Evolutionary conservation across 1,140 invertebrate genomes (phyloP), one percentile per base, ranked within the genome.

Genomic region (Ips nitidus): DNA sequence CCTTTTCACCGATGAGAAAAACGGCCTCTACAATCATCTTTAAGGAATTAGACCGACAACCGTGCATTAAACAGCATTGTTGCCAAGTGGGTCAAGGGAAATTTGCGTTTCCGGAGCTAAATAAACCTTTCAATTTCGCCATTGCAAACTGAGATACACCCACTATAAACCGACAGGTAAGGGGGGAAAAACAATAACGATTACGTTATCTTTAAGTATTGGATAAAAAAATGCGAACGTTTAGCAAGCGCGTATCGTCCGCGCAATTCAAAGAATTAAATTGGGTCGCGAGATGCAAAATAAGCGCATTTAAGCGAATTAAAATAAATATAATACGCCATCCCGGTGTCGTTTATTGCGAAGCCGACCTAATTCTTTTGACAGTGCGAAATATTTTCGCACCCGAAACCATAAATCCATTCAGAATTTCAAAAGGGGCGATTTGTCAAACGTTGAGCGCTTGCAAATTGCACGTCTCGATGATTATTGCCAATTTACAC

Each of bases 301-400:
- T 66, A 66, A 66, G 50, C 64, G 64, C 64, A 66, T 66, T 58
- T 57, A 66, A 58, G 64, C 55, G 53, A 66, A 66, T 66, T 66
- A 57, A 66, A 66, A 66, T 66, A 66, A 66, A 66, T 66, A 22
- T 22, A 57, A 66, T 58, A 37, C 40, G 56, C 64, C 64, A 43
- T 66, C 52, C 53, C 58, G 40, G 42, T 45, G 22, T 66, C 53
- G 41, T 66, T 58, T 58, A 66, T 66, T 66, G 64, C 64, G 64
- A 57, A 58, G 43, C 53, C 38, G 64, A 66, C 64, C 64, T 22
- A 57, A 66, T 66, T 66, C 53, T 66, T 52, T 45, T 66, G 64
- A 66, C 64, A 58, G 64, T 58, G 55, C 64, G 36, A 22, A 22
- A 22, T 22, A 22, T 22, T 22, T 22, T 22, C 22, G 22, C 22